phyloP scores from a whole-genome alignment of 1,140 invertebrate genomes.

The Brachionus calyciflorus region DNA sequence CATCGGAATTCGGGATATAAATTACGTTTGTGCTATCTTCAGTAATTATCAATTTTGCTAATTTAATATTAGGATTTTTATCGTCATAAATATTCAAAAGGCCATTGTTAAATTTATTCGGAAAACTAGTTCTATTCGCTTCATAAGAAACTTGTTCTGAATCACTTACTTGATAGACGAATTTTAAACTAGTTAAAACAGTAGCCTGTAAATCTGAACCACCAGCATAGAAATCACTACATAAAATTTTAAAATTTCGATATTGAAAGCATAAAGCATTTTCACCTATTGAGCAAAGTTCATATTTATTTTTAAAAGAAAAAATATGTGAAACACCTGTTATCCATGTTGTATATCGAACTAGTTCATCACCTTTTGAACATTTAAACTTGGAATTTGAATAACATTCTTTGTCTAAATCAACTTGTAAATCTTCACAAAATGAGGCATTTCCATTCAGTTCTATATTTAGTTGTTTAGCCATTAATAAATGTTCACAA shows the following conservation, averaged over 20 bases:
- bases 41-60: neutral
- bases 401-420: neutral
- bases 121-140: neutral
- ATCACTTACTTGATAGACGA: neutral
- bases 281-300: neutral
- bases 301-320: neutral
- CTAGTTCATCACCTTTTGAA: neutral
- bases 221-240: neutral
- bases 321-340: neutral
- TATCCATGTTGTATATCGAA: neutral
- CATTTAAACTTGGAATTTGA: neutral
- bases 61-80: no score
- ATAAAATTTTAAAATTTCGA: neutral
- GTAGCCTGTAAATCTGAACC: neutral
- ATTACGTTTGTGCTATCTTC: neutral
- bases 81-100: neutral
- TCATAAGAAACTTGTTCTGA: neutral
- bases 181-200: neutral
- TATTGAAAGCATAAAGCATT: neutral
- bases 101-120: neutral
- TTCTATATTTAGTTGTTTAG: neutral
- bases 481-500: neutral
- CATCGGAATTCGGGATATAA: neutral
- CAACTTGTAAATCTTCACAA: neutral
- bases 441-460: neutral